Conservation (phyloP, 2,888 invertebrate species). For the Lithosia quadra region DNA sequence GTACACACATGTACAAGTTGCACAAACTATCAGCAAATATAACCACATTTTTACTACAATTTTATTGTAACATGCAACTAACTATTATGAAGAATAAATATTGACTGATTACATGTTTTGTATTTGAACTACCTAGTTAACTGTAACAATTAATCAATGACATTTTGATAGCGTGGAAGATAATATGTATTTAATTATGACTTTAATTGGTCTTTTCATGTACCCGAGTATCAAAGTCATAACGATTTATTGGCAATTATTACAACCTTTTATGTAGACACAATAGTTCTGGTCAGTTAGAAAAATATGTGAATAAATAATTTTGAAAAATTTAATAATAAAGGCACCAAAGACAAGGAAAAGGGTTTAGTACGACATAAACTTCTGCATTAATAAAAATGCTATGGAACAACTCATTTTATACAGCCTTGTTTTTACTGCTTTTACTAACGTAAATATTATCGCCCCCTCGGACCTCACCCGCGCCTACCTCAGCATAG, state of each 20-base stretch:
- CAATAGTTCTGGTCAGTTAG: background rate
- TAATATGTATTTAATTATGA: conserved; percentile 1
- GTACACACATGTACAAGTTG: conserved; percentile 12
- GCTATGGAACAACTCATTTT: no score
- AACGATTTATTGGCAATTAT: background rate
- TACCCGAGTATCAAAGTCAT: background rate
- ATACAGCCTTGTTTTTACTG: no score
- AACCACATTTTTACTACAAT: conserved; percentile 8
- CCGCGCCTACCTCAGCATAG: no score
- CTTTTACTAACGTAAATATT: no score
- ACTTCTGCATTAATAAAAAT: no score
- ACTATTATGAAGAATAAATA: conserved; percentile 5
- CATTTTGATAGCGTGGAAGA: background rate
- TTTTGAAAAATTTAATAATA: background rate
- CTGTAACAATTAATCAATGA: background rate
- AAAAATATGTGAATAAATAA: background rate
- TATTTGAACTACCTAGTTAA: background rate
- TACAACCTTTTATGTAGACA: background rate
- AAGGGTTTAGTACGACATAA: no score
- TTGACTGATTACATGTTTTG: conserved; percentile 24
- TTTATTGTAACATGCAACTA: conserved; percentile 2
- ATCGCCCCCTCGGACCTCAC: no score
- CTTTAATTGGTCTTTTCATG: background rate
- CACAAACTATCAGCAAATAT: conserved; percentile 20
- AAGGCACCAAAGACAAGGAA: background rate